Percentiles rank a stretch among this genome's conserved stretches.
phyloP scores from a whole-genome alignment of 2,113 vertebrate genomes.

The Numida meleagris region DNA sequence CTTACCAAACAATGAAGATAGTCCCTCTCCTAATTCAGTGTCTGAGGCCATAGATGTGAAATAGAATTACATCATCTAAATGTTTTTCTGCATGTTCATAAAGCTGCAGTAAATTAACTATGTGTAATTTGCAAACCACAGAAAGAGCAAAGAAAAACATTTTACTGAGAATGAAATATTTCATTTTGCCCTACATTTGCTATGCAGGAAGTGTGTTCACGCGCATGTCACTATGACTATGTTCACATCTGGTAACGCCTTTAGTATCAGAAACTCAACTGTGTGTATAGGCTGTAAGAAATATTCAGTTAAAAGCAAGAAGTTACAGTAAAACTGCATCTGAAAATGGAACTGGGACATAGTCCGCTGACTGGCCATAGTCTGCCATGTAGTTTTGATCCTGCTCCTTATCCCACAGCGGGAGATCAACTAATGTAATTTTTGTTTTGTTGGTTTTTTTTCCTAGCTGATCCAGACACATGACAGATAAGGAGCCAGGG shows the following conservation, averaged over 20 bases:
- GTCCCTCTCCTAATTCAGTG: background rate
- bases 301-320: background rate
- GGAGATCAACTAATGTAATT: background rate
- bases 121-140: background rate
- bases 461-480: fast-evolving
- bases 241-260: background rate
- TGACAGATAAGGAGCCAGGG: background rate
- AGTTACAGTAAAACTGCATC: background rate
- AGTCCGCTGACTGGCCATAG: background rate
- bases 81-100: background rate
- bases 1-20: background rate
- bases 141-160: background rate
- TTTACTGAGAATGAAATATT: background rate
- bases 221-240: background rate
- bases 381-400: background rate
- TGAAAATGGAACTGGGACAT: background rate
- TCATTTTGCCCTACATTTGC: background rate
- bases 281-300: background rate
- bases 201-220: background rate
- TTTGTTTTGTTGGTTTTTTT: fast-evolving
- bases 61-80: background rate
- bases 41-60: background rate
- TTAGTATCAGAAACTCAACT: background rate
- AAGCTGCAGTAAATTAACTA: background rate
- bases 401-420: background rate